Percentiles rank a stretch among this genome's conserved stretches.
phyloP scores from a whole-genome alignment of 2,888 invertebrate species.

The Blastobasis lacticolella region DNA sequence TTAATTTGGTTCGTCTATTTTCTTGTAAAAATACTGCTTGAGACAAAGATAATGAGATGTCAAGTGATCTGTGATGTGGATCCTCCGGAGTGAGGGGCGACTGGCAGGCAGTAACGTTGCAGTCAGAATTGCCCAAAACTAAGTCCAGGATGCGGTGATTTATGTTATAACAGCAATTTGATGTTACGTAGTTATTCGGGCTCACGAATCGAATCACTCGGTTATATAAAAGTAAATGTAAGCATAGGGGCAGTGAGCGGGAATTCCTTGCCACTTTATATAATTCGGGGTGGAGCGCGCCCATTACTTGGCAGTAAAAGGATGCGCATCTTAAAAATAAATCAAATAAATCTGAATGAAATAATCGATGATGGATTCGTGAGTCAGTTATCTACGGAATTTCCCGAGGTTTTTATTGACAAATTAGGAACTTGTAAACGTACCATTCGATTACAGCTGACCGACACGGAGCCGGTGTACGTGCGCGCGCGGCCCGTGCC shows the following conservation, averaged over 20 bases:
- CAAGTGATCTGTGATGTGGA: no score
- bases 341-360: conserved; percentile 1
- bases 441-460: neutral
- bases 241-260: neutral
- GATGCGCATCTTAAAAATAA: conserved; percentile 2
- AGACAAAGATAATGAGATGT: no score
- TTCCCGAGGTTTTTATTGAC: conserved; percentile 8
- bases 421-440: conserved; percentile 11
- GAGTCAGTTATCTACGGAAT: conserved; percentile 2
- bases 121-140: no score
- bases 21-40: no score
- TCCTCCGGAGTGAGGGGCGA: no score
- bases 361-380: conserved; percentile 3
- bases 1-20: no score
- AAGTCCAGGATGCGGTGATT: no score
- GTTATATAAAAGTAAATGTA: conserved; percentile 7
- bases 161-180: no score
- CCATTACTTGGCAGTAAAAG: conserved; percentile 6
- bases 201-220: conserved; percentile 6
- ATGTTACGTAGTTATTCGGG: conserved; percentile 7
- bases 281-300: conserved; percentile 4
- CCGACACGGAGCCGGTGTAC: neutral
- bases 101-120: no score
- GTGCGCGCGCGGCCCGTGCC: conserved; percentile 1
- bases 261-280: conserved; percentile 5